Conservation (phyloP, 2,888 invertebrate genomes). For the Clistopyga incitator region DNA sequence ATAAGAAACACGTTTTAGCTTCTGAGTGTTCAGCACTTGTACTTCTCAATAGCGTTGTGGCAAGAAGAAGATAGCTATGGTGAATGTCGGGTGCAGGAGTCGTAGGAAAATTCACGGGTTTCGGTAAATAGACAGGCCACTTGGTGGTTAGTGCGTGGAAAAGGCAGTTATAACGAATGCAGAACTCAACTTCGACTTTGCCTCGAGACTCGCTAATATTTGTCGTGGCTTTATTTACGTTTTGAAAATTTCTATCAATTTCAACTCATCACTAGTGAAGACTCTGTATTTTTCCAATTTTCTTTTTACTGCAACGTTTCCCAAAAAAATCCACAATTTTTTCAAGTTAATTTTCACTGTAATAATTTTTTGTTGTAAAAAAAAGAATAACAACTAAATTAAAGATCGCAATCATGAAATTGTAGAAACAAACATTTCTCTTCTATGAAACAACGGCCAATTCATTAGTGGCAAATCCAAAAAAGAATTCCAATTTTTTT, state of each 20-base stretch:
- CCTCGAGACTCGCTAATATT: constrained; percentile 2
- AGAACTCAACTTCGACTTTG: neutral
- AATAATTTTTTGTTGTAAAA: too few species aligned
- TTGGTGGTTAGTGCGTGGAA: constrained; percentile 10
- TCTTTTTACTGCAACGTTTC: neutral
- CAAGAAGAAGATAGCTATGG: constrained; percentile 14
- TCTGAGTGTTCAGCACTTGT: constrained; percentile 14
- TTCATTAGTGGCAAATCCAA: neutral
- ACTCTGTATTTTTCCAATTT: neutral
- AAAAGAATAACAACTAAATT: too few species aligned
- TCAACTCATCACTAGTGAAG: neutral
- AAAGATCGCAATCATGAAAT: too few species aligned
- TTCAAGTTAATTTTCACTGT: too few species aligned
- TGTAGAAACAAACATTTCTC: too few species aligned
- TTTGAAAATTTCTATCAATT: neutral
- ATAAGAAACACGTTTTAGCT: constrained; percentile 21
- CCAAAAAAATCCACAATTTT: too few species aligned
- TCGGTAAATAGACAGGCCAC: constrained; percentile 38
- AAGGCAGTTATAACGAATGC: constrained; percentile 12
- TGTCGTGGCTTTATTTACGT: constrained; percentile 10
- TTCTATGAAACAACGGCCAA: too few species aligned
- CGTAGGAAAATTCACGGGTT: constrained; percentile 4
- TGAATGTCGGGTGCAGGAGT: constrained; percentile 30
- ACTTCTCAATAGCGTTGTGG: constrained; percentile 10
- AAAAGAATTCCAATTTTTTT: neutral